A percentile compares a stretch with the other conserved stretches of the same genome.
Evolutionary conservation across 2,797 vertebrate species (phyloP).

Genomic region (Neosalanx taihuensis): DNA sequence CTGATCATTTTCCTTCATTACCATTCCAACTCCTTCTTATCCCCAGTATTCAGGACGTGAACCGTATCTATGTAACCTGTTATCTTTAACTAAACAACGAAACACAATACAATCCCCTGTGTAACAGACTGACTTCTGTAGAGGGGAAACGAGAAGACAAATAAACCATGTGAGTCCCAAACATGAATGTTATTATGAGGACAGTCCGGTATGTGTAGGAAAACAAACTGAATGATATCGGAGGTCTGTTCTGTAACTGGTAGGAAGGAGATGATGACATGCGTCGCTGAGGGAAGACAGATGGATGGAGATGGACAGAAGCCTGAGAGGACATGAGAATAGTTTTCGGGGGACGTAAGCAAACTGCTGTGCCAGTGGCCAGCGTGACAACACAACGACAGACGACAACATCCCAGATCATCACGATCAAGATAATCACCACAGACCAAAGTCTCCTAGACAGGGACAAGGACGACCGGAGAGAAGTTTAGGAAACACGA

Average conservation of each 20-base stretch:
- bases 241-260: too few species aligned
- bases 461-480: neutral
- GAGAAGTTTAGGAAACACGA: neutral
- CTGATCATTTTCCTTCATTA: too few species aligned
- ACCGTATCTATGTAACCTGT: too few species aligned
- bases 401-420: conserved; percentile 8
- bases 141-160: too few species aligned
- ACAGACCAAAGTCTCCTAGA: conserved; percentile 4
- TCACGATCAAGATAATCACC: neutral
- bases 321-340: neutral
- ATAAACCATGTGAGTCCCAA: neutral
- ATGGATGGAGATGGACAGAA: neutral
- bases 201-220: neutral
- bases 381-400: conserved; percentile 2
- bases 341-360: neutral
- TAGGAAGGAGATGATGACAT: neutral
- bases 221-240: neutral
- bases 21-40: too few species aligned
- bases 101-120: too few species aligned
- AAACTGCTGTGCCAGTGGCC: neutral
- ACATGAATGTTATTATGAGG: neutral
- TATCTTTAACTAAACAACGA: too few species aligned
- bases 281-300: neutral
- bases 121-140: too few species aligned
- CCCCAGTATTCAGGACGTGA: too few species aligned